Base-by-base conservation (phyloP, 1,140 invertebrate species). In the Drosophila teissieri region DNA sequence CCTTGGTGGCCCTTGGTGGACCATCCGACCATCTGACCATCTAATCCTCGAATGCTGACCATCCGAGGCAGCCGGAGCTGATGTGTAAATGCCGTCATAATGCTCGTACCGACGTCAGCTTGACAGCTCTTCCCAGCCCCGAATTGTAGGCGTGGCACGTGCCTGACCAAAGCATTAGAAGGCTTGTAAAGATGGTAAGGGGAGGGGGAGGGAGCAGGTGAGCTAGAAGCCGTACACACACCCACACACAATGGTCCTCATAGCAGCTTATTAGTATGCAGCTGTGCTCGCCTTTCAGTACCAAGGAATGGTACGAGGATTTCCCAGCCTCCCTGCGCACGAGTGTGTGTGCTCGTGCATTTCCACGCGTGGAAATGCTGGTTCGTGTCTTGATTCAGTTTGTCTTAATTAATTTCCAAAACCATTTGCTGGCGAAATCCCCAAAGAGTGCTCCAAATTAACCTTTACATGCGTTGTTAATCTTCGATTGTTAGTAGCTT, bases 11-110 rank as follows among this genome's bases (percentile, higher is more conserved):
- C 19, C 19, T 19, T 19, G 19, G 19, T 19, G 19, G 19, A 19
- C 1, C 19, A 19, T 19, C 19, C 2, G 19, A 19, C 19, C 67
- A 19, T 19, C 19, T 19, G 19, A 19, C 19, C 67, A 44, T 27
- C 73, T 85, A 86, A 85, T 86, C 78, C 82, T 74, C 34, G 49
- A 15, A 37, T 67, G 37, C 76, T 55, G 72, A 42, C 46, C 60
- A 57, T 58, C 52, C 22, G 24, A 17, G 39, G 19, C 17, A 34
- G 37, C 54, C 45, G 12, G 27, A 58, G 67, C 78, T 67, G 67
- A 86, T 86, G 82, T 83, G 83, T 64, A 88, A 88, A 88, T 88
- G 79, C 84, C 76, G 63, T 86, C 83, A 86, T 86, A 86, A 86
- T 82, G 70, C 83, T 74, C 74, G 83, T 86, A 88, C 82, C 82